Evolutionary conservation across 1,140 invertebrate genomes (phyloP).

Genomic region (Protaetia brevitarsis): DNA sequence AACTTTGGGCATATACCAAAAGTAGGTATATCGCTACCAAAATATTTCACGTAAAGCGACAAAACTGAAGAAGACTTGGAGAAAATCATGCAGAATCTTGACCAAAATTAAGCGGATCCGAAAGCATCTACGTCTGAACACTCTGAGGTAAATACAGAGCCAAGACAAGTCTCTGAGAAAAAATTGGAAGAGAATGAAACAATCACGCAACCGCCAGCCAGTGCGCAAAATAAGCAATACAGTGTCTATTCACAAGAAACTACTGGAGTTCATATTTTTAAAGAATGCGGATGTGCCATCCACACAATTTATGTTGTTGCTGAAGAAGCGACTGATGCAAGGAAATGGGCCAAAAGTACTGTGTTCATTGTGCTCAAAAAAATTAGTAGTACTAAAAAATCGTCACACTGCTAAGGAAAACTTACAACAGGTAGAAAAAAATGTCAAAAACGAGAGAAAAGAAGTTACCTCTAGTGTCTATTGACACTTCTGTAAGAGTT

Average conservation of each 20-base stretch:
- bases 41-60: not conserved
- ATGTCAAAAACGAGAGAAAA: not conserved
- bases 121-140: not conserved
- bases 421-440: not conserved
- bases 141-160: not conserved
- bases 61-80: constrained; percentile 2
- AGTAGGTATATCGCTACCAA: not conserved
- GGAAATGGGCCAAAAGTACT: constrained; percentile 3
- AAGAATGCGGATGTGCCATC: too few relatives aligned
- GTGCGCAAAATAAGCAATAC: not conserved
- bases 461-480: constrained; percentile 2
- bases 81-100: not conserved
- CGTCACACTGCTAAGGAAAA: too few relatives aligned
- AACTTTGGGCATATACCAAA: constrained; percentile 29
- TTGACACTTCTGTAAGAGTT: not conserved
- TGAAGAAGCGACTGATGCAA: too few relatives aligned
- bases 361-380: not conserved
- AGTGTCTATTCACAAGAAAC: constrained; percentile 1
- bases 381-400: constrained; percentile 2
- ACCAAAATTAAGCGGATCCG: not conserved
- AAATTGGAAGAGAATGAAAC: not conserved
- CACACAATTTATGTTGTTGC: too few relatives aligned
- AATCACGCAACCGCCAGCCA: not conserved
- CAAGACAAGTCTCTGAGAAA: not conserved
- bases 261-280: too few relatives aligned